Percentiles rank a stretch among this genome's conserved stretches.
Evolutionary conservation across 2,888 invertebrate species (phyloP).

Genomic region (Eumerus sabulonum): DNA sequence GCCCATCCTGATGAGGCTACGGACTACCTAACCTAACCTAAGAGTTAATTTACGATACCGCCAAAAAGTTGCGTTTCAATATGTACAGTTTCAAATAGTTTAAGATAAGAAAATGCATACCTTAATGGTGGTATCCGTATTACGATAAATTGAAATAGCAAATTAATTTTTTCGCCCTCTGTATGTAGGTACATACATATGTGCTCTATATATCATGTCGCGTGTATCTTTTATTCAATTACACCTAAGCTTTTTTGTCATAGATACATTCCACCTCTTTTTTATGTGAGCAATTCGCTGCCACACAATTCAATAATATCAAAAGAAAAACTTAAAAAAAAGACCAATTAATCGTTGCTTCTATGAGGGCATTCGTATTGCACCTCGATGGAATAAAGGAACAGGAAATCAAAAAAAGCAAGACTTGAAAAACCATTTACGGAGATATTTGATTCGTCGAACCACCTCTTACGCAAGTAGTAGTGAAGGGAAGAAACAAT

Average conservation of each 20-base stretch:
- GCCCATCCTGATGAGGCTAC: too few species aligned
- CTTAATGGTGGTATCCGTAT: too few species aligned
- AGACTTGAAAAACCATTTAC: constrained; percentile 37
- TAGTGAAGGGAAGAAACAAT: constrained; percentile 47
- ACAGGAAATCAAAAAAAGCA: too few species aligned
- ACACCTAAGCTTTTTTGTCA: not conserved
- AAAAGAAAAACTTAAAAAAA: constrained; percentile 42
- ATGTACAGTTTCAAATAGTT: too few species aligned
- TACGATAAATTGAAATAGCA: too few species aligned
- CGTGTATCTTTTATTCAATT: constrained; percentile 41
- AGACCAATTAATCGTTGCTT: constrained; percentile 4
- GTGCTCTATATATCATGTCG: constrained; percentile 28
- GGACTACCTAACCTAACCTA: too few species aligned
- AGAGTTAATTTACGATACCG: too few species aligned
- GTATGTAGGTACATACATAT: not conserved
- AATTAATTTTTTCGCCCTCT: too few species aligned
- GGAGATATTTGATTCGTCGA: constrained; percentile 39
- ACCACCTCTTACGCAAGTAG: constrained; percentile 1
- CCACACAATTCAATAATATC: constrained; percentile 27
- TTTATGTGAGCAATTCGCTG: constrained; percentile 30
- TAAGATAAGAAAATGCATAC: too few species aligned
- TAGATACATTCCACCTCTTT: not conserved
- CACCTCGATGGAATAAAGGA: not conserved
- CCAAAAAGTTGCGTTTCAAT: too few species aligned
- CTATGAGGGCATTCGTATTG: constrained; percentile 32